Base-by-base conservation (phyloP, 1,140 invertebrate genomes). In the Acyrthosiphon pisum region DNA sequence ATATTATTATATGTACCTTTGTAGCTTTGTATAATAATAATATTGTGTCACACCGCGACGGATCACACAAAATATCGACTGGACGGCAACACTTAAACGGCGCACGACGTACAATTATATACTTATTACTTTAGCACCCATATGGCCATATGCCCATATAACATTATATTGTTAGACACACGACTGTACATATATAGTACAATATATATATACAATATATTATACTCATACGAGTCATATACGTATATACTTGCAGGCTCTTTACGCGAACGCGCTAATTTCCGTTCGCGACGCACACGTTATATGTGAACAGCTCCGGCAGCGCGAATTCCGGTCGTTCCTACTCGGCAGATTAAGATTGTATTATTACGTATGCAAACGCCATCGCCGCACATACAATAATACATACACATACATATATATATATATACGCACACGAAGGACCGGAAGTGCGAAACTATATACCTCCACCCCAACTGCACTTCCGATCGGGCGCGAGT, bases 351-450 rank as follows among this genome's bases (percentile, higher is more conserved):
- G 91, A 50, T 92, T 83, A 92, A 48, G 37, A 83, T 76, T 44
- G 44, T n/a, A 76, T 83, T 83, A 92, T 92, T 90, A 60, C 53
- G 91, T 84, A 92, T 92, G 91, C 76, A 84, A 84, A 92, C 91
- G 91, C 91, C 44, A 46, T 50, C n/a, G 35, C 8, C 6, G 30
- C 14, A 30, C 37, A 30, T 30, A 14, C 20, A 86, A 41, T 20
- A 26, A 35, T 46, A 35, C 46, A 22, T 37, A 8, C 30, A 88
- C 1, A 86, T 26, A 86, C 1, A 6, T 26, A 23, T 68, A 68
- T 68, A 68, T 68, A 14, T 22, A 14, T 60, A 30, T 68, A 84
- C 81, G 22, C 41, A 30, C 41, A 41, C 83, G 11, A 44, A 26
- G 44, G 26, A 46, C 37, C 84, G 84, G 84, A 46, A 46, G 46